Evolutionary conservation across 2,113 vertebrate species (phyloP).

Genomic region (Poeciliopsis turrubarensis): DNA sequence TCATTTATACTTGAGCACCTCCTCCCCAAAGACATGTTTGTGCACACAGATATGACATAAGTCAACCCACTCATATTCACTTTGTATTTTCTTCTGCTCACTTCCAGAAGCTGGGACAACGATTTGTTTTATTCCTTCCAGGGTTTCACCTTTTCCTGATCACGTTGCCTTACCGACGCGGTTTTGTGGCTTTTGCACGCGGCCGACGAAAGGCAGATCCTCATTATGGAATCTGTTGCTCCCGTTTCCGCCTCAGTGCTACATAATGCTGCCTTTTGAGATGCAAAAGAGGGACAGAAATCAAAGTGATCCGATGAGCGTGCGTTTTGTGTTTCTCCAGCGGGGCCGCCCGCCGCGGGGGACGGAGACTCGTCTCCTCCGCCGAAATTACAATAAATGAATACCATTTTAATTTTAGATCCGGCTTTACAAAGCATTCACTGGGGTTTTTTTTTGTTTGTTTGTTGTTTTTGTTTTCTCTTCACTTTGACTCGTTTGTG

Average conservation of each 20-base stretch:
- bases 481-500: neutral
- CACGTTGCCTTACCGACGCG: neutral
- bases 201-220: neutral
- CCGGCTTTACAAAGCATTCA: neutral
- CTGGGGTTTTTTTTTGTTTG: neutral
- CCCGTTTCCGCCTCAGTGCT: neutral
- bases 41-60: no score
- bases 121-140: no score
- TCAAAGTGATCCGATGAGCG: conserved; percentile 9
- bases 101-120: no score
- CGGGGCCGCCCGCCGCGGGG: neutral
- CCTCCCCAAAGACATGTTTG: no score
- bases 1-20: no score
- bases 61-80: no score
- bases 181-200: neutral
- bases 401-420: neutral
- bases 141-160: neutral
- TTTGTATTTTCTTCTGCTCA: no score
- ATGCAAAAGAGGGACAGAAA: conserved; percentile 24
- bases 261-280: neutral
- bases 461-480: neutral
- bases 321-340: neutral
- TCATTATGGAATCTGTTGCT: neutral
- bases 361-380: neutral
- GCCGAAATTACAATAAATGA: conserved; percentile 2